Percentiles rank a stretch among this genome's conserved stretches.
Conservation (phyloP, 2,888 invertebrate genomes). For the Nemurella pictetii region DNA sequence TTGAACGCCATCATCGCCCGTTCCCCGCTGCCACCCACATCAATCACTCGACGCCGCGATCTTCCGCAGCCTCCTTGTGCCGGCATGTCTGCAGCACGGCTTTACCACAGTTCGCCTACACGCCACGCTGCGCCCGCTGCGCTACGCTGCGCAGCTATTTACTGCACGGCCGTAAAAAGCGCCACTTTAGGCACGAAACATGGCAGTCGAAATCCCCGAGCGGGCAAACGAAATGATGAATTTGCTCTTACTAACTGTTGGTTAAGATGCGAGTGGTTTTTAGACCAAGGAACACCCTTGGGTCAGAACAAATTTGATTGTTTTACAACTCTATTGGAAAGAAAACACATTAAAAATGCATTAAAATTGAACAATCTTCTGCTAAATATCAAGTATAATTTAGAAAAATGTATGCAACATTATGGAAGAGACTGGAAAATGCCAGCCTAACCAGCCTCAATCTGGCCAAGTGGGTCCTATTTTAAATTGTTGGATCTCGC, state of each 20-base stretch:
- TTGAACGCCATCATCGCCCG: not conserved
- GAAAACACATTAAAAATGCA: conserved; percentile 16
- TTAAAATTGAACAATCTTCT: not conserved
- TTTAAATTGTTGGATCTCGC: too few relatives aligned
- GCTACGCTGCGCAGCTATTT: not conserved
- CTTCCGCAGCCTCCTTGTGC: not conserved
- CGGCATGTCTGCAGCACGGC: too few relatives aligned
- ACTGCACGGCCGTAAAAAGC: not conserved
- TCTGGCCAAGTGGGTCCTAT: too few relatives aligned
- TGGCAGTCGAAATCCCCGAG: too few relatives aligned
- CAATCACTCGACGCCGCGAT: not conserved
- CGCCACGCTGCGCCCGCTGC: not conserved
- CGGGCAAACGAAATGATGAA: not conserved
- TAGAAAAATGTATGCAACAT: not conserved
- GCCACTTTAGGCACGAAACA: not conserved
- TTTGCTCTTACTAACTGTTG: not conserved
- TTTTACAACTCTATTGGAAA: conserved; percentile 13
- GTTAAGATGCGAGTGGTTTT: not conserved
- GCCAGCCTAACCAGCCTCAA: too few relatives aligned
- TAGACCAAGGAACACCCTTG: not conserved
- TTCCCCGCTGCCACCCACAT: not conserved
- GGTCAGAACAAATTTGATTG: not conserved
- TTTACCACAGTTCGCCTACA: too few relatives aligned
- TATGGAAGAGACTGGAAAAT: too few relatives aligned
- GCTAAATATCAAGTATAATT: not conserved